Base-by-base conservation (phyloP, 2,888 invertebrate genomes). In the Amaurobius ferox region DNA sequence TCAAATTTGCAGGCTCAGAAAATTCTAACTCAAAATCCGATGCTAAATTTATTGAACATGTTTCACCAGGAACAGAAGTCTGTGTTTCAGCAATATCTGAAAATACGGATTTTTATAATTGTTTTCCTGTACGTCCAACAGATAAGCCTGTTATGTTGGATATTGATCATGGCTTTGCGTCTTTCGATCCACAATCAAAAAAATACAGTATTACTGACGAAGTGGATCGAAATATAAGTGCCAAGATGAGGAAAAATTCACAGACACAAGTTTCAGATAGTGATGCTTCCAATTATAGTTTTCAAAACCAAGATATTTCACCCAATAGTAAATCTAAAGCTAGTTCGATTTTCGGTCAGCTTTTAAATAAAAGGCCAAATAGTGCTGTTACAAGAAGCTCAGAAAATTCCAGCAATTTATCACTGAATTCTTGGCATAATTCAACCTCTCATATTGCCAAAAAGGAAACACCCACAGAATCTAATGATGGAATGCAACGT, bases 401-500 rank as follows among this genome's bases (percentile, higher is more conserved):
- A n/a, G 32, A 19, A 55, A 55, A 11, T 55, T 5, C 55, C 23
- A 3, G 23, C 23, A 55, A 55, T 23, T 55, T 23, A 6, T 55
- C 55, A 55, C 11, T 55, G 1, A 23, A 6, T 23, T 55, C 55
- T 5, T 9, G 28, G 0, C 23, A 19, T 5, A 5, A 6, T 19
- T 9, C 26, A 19, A 19, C 66, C 1, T 29, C 13, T 29, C 32
- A 16, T 66, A 7, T 35, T 35, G 6, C 35, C 35, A 35, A 35
- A 35, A 35, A 35, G 5, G 35, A 35, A 35, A 32, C 19, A 30
- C 29, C 6, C 13, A 3, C 48, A 55, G 48, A n/a, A 62, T 40
- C 30, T 23, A 71, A 16, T 64, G 32, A 67, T 23, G 79, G 44
- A n/a, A 87, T 88, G 30, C 87, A 90, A 71, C 88, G 89, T 94